phyloP scores from a whole-genome alignment of 2,797 vertebrate genomes.

The Alectoris magna region DNA sequence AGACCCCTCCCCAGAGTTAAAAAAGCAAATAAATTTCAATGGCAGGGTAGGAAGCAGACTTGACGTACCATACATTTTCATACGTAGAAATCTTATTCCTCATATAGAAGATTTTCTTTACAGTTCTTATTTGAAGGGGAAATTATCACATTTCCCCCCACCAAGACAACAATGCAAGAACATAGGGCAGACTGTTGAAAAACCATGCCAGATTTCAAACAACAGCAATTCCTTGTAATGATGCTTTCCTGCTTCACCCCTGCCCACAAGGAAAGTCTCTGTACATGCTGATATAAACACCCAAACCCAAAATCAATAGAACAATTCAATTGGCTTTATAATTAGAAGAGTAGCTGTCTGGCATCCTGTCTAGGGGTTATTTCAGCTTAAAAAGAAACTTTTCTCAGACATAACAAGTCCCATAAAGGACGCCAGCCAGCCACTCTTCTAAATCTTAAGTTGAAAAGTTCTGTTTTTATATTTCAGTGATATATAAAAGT shows the following conservation, averaged over 20 bases:
- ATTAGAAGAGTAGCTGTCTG: neutral
- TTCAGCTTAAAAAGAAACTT: neutral
- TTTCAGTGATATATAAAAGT: neutral
- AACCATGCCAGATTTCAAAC: neutral
- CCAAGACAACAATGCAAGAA: neutral
- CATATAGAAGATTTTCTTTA: neutral
- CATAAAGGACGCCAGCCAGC: neutral
- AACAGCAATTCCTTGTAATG: neutral
- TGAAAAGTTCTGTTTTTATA: neutral
- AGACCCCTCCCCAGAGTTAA: neutral
- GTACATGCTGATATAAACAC: neutral
- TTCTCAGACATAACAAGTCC: neutral
- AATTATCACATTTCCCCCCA: neutral
- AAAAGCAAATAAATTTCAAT: neutral
- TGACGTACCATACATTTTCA: neutral
- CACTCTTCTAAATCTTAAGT: neutral
- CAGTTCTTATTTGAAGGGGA: neutral
- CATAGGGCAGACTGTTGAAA: neutral
- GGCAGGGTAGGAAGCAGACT: neutral
- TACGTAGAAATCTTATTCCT: neutral
- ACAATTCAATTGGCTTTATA: neutral
- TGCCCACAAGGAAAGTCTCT: fast-evolving
- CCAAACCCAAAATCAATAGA: neutral
- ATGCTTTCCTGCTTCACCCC: no score
- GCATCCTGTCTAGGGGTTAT: neutral